A percentile compares a stretch with the other conserved stretches of the same genome.
Evolutionary conservation across 2,888 invertebrate species (phyloP).

Genomic region (Aspidiotus destructor): DNA sequence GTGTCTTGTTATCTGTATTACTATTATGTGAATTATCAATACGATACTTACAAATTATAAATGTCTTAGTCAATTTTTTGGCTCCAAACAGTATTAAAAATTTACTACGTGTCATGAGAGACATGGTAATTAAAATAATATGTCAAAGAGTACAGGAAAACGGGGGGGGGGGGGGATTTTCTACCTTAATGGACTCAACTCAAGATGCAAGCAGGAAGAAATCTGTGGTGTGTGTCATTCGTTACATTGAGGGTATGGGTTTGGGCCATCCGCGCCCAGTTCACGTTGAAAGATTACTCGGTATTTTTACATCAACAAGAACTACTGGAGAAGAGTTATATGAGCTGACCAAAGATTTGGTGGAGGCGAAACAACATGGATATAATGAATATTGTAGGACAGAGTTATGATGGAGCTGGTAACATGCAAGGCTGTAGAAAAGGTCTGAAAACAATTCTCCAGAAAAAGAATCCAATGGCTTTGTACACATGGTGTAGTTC

Average conservation of each 20-base stretch:
- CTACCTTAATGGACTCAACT: neutral
- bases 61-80: neutral
- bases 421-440: slow-evolving; percentile 4
- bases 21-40: too few relatives aligned
- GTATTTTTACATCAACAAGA: neutral
- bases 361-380: neutral
- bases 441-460: neutral
- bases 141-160: neutral
- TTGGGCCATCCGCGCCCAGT: neutral
- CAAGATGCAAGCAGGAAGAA: slow-evolving; percentile 10
- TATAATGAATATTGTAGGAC: slow-evolving; percentile 8
- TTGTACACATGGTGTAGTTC: slow-evolving; percentile 3
- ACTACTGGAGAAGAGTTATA: slow-evolving; percentile 10
- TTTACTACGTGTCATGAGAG: neutral
- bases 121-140: neutral
- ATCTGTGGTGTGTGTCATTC: neutral
- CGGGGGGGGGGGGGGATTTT: neutral
- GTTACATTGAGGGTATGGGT: slow-evolving; percentile 3
- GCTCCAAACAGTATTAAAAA: neutral
- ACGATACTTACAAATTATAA: too few relatives aligned
- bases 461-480: slow-evolving; percentile 6
- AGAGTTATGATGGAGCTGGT: slow-evolving; percentile 17
- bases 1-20: too few relatives aligned
- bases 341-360: neutral
- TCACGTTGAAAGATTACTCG: slow-evolving; percentile 3